Base-by-base conservation (phyloP, 2,797 vertebrate species). In the Halcyon leucocephala region DNA sequence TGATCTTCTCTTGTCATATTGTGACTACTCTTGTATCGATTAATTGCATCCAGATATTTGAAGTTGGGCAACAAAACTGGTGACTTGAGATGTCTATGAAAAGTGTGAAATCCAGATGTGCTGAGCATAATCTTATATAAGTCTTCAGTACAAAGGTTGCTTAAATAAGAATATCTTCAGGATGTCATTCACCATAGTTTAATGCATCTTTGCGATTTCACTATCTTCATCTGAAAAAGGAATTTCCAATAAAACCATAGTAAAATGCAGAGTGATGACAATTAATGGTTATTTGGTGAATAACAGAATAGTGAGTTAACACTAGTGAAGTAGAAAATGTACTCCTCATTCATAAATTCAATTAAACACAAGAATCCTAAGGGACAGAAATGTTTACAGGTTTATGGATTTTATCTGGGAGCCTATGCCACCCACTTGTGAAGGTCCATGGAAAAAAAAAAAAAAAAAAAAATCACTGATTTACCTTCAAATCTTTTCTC, bases 351-450 rank as follows among this genome's bases (percentile, higher is more conserved):
- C 22, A 39, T 22, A n/a, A 70, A 3, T 4, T 39, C 66, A 12
- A 26, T 73, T 42, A n/a, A 84, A 35, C 29, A 7, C 9, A 10
- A 18, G 5, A 52, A 22, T 66, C 6, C 5, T 12, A 26, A 58
- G 4, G 28, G 9, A 14, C 25, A 49, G n/a, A 42, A 54, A 44
- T 2, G 0, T 51, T 69, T 5, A 1, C 8, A 5, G 2, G 4
- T 29, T 55, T 28, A 14, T 14, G 10, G 9, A 10, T 73, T 69
- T 42, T 14, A 24, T 31, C 8, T 35, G 16, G 1, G 2, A 61
- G 0, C 10, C 10, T 28, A 11, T 65, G 10, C 12, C 12, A n/a
- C 22, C 8, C 2, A 1, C 10, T 54, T 0, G 0, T 18, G 28
- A 57, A 64, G 62, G 20, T 52, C 19, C 0, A 0, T 22, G 8